A percentile compares a stretch with the other conserved stretches of the same genome.
These are phyloP conservation scores for Caenorhabditis imperialis DNA, from an alignment of 2,888 invertebrate species.

Conservation along the genomic window DNA sequence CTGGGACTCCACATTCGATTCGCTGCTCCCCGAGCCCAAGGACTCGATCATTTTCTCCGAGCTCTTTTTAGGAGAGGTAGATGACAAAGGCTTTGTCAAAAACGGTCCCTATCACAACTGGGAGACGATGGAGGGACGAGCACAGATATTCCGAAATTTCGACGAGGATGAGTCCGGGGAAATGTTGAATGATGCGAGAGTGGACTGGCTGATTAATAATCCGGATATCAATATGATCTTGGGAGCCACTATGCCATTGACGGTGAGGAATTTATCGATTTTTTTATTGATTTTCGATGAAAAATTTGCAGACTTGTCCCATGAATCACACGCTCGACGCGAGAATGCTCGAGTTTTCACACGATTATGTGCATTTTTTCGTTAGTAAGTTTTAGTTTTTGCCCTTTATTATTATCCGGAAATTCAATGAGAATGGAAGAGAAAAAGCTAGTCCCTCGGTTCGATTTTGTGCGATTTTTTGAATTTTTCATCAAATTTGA, in stretches of 20 bases:
- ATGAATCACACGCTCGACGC: conserved; percentile 69
- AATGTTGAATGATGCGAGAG: conserved; percentile 67
- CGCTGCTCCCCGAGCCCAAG: conserved; percentile 75
- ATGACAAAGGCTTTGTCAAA: conserved; percentile 76
- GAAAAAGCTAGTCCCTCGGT: too few species aligned
- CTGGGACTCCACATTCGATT: conserved; percentile 79
- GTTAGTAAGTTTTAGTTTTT: conserved; percentile 66
- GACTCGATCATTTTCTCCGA: conserved; percentile 78
- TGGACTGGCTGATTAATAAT: conserved; percentile 65
- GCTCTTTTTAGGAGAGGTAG: conserved; percentile 76
- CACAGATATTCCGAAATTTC: conserved; percentile 55
- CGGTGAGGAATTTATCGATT: conserved; percentile 22
- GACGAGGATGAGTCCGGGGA: conserved; percentile 67
- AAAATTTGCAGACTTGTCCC: conserved; percentile 58
- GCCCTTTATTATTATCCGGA: background rate
- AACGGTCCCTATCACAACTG: conserved; percentile 78
- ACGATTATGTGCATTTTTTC: conserved; percentile 76
- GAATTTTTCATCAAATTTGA: too few species aligned
- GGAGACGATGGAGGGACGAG: conserved; percentile 72
- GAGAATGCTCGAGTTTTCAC: conserved; percentile 75
- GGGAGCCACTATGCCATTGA: conserved; percentile 58
- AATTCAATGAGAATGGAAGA: too few species aligned
- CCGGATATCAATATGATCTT: conserved; percentile 60
- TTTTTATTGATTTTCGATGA: background rate
- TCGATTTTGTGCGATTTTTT: too few species aligned